Conservation (phyloP, 1,140 invertebrate genomes). For the Spodoptera litura region DNA sequence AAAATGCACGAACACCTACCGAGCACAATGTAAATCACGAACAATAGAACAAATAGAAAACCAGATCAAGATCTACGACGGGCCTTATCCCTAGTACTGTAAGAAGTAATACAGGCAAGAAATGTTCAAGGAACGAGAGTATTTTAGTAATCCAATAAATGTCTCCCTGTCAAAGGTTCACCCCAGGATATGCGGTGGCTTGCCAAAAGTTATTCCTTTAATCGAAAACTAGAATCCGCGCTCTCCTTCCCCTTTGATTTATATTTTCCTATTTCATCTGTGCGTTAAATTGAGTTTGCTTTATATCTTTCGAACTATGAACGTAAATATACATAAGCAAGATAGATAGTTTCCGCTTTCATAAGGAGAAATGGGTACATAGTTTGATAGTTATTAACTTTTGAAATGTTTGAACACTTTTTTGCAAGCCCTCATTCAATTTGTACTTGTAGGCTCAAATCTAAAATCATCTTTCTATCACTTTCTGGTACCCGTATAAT, state of each 20-base stretch:
- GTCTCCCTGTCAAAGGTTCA: slow-evolving; percentile 2
- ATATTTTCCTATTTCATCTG: slow-evolving; percentile 28
- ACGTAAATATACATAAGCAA: background rate
- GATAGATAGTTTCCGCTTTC: background rate
- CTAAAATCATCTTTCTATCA: too few relatives aligned
- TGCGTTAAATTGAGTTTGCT: slow-evolving; percentile 46
- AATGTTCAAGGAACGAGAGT: background rate
- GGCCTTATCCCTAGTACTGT: background rate
- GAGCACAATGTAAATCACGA: background rate
- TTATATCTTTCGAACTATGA: slow-evolving; percentile 13
- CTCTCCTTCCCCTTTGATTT: slow-evolving; percentile 40
- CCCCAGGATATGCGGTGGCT: background rate
- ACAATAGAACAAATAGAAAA: background rate
- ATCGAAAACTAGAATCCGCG: slow-evolving; percentile 38
- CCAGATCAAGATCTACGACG: background rate
- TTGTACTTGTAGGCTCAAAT: too few relatives aligned
- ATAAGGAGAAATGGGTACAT: too few relatives aligned
- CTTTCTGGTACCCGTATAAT: too few relatives aligned
- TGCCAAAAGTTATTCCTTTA: slow-evolving; percentile 42
- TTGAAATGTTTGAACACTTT: too few relatives aligned
- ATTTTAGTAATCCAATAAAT: slow-evolving; percentile 23
- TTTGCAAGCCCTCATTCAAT: too few relatives aligned
- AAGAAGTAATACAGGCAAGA: background rate
- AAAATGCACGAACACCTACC: background rate
- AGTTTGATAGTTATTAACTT: too few relatives aligned